Evolutionary conservation across 2,113 vertebrate species (phyloP), one percentile per base, ranked within the genome.

Genomic region (Symphodus melops): DNA sequence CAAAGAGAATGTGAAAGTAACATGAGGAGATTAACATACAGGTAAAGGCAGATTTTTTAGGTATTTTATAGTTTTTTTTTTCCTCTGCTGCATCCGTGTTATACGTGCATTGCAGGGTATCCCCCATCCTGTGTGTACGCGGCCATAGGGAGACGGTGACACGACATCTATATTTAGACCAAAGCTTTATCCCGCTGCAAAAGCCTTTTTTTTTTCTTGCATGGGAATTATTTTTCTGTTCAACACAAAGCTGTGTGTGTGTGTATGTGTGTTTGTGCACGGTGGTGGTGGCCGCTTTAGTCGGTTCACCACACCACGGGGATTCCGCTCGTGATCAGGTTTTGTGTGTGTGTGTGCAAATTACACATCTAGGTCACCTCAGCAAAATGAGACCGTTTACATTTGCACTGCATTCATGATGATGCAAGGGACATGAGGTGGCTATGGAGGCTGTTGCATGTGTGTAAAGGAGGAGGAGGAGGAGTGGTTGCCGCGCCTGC

Each of bases 131-230:
- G 71, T 67, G 69, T 66, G 64, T 82, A 33, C 72, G 68, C 75
- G 60, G 82, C 75, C 82, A 73, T 41, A 69, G 82, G 80, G 72
- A 88, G 72, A 75, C 70, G 56, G 72, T 72, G 72, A 78, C 88
- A 86, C 88, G 72, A 68, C 78, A 48, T 77, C 91, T 93, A 92
- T 93, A 90, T 92, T 86, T 92, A 90, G 91, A 88, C 68, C 72
- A 69, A 75, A 85, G 80, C 82, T 81, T 83, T 79, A 86, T 77
- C 66, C 61, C 5, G 52, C 71, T 75, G 66, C 74, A 80, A 59
- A 68, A 46, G 49, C 72, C 53, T 51, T 59, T 71, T 74, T 51
- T 59, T 71, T 74, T 61, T 75, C 81, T 41, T 71, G n/a, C 42
- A 56, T 54, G 56, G 69, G 66, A 69, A 12, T 71, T 48, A 48